Percentiles rank a stretch among this genome's conserved stretches.
phyloP scores from a whole-genome alignment of 23 tunicate genomes.

The Corella eumyota region DNA sequence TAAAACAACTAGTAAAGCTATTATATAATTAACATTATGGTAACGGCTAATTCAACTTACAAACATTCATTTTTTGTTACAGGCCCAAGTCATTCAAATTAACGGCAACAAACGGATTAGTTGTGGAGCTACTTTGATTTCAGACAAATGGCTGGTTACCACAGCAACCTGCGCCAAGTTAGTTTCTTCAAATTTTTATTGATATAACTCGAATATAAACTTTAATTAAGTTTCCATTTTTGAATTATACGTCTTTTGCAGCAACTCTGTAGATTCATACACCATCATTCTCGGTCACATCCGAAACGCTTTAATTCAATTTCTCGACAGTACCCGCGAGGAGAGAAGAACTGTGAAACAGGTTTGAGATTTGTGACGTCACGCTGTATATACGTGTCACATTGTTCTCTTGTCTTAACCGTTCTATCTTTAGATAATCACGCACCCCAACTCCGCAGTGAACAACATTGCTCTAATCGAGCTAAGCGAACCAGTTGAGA shows the following conservation, averaged over 20 bases:
- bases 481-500: conserved; percentile 5
- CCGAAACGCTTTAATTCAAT: neutral
- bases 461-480: conserved; percentile 11
- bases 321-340: neutral
- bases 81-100: neutral
- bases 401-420: too few species aligned
- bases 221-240: neutral
- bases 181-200: too few species aligned
- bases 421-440: neutral
- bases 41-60: too few species aligned
- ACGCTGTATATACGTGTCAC: too few species aligned
- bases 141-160: conserved; percentile 1
- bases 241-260: too few species aligned
- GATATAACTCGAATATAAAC: neutral
- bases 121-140: conserved; percentile 10
- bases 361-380: too few species aligned
- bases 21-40: too few species aligned
- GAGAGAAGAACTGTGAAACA: neutral
- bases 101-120: conserved; percentile 4
- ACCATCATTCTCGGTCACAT: conserved; percentile 13
- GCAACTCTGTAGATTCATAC: too few species aligned
- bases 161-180: conserved; percentile 2
- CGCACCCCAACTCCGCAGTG: neutral
- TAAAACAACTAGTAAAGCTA: too few species aligned
- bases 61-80: neutral